A percentile compares a stretch with the other conserved stretches of the same genome.
Evolutionary conservation across 92 coral and sea anemone species (phyloP).

Genomic region (Paragorgia papillata): DNA sequence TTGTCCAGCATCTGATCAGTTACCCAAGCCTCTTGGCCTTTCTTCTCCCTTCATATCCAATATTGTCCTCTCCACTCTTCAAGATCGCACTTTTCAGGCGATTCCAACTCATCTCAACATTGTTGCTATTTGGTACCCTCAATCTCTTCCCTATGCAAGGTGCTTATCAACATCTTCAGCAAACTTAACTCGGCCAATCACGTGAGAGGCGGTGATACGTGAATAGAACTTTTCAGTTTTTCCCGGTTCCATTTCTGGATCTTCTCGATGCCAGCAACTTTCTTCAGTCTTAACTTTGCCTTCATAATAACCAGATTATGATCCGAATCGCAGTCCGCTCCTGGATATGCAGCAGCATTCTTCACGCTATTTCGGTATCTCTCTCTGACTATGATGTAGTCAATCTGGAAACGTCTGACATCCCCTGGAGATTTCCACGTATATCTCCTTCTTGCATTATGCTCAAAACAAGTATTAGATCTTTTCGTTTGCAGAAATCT

Average conservation of each 20-base stretch:
- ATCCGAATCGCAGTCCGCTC: constrained; percentile 16
- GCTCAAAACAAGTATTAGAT: constrained; percentile 23
- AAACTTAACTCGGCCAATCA: constrained; percentile 32
- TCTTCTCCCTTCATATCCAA: constrained; percentile 40
- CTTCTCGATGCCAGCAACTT: constrained; percentile 19
- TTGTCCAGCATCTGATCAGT: constrained; percentile 47
- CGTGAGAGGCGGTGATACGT: too few species aligned
- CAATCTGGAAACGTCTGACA: constrained; percentile 18
- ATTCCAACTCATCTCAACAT: constrained; percentile 31
- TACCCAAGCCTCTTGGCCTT: constrained; percentile 42
- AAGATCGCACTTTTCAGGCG: constrained; percentile 35
- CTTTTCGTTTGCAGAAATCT: constrained; percentile 22
- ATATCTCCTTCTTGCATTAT: constrained; percentile 19
- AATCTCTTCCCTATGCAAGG: constrained; percentile 15
- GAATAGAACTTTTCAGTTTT: constrained; percentile 31
- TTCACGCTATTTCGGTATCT: constrained; percentile 36
- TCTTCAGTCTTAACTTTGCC: constrained; percentile 13
- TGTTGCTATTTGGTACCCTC: constrained; percentile 2
- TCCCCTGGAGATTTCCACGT: constrained; percentile 43
- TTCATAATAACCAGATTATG: constrained; percentile 40
- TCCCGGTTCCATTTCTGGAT: constrained; percentile 21
- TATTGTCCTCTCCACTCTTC: constrained; percentile 41
- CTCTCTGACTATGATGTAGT: constrained; percentile 41
- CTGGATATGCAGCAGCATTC: too few species aligned
- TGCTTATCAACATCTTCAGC: constrained; percentile 22